Evolutionary conservation across 2,797 vertebrate genomes (phyloP), one percentile per base, ranked within the genome.

Genomic region (Saxicola maurus): DNA sequence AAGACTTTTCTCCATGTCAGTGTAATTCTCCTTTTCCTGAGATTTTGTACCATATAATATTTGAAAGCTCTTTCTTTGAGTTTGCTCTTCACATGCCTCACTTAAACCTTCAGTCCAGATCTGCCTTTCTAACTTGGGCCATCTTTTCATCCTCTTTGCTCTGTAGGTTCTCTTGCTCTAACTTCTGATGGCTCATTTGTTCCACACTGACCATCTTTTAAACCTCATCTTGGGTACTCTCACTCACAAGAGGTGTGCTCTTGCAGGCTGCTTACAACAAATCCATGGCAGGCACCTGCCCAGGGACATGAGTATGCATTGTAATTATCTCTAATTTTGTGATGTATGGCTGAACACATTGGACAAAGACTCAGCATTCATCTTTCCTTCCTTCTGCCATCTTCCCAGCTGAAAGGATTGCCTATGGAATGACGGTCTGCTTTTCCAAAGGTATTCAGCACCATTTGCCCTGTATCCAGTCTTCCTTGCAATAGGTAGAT

Each of bases 261-360:
- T 31, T 46, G 30, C 33, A 62, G 33, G 40, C 40, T 62, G 33
- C 66, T 19, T 13, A 15, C 31, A 43, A 13, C 2, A 7, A 7
- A 13, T 10, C 8, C 4, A 1, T 2, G 42, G 42, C 14, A 53
- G 35, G 20, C 42, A 57, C 31, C 35, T 4, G 1, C 17, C 3
- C 7, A 35, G 79, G 46, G 55, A 30, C 46, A 19, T 0, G 3
- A 40, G 6, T 0, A 20, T 14, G 8, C 13, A 0, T 18, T 51
- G 13, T 3, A 69, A 15, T 53, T 21, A n/a, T 11, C 18, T 71
- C 13, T 1, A 17, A 59, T 9, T 52, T 43, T 57, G 43, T 48
- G 21, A 20, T 31, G n/a, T 35, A 28, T 1, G 1, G 28, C 14
- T 45, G 40, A 66, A 38, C 2, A 3, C 6, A 1, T 2, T 35